A percentile compares a stretch with the other conserved stretches of the same genome.
Evolutionary conservation across 2,113 vertebrate genomes (phyloP).

Genomic region (Geothlypis trichas): DNA sequence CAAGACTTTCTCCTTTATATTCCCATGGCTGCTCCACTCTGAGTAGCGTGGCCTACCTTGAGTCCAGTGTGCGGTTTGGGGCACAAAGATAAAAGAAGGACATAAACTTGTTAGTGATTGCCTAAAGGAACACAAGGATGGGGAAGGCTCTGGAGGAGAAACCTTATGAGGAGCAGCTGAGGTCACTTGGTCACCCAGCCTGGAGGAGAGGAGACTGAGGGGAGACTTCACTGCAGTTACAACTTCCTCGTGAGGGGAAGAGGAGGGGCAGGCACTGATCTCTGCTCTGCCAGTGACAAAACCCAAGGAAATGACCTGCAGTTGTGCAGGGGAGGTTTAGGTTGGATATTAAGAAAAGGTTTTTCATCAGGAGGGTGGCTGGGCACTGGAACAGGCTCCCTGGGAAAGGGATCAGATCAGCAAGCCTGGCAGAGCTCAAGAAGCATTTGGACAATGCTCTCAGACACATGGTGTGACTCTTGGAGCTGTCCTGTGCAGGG

Average conservation of each 20-base stretch:
- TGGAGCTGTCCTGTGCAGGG: not conserved
- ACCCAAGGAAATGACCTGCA: not conserved
- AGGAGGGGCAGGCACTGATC: not conserved
- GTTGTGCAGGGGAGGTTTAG: not conserved
- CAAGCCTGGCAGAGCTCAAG: not conserved
- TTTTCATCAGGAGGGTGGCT: not conserved
- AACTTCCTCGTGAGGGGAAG: fast-evolving
- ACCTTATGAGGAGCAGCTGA: fast-evolving
- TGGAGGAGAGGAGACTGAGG: not conserved
- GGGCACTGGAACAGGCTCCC: not conserved
- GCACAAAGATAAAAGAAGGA: not conserved
- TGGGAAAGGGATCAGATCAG: not conserved
- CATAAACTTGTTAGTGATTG: not conserved
- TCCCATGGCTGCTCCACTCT: not conserved
- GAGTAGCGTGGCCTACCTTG: not conserved
- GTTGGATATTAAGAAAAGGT: not conserved
- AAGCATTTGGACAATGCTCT: not conserved
- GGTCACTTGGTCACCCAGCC: not conserved
- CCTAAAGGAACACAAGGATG: not conserved
- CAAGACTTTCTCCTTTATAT: not conserved
- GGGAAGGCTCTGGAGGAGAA: not conserved
- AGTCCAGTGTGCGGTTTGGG: too few species aligned
- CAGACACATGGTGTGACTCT: too few species aligned
- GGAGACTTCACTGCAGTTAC: not conserved
- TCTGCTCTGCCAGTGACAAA: not conserved